A percentile compares a stretch with the other conserved stretches of the same genome.
phyloP scores from a whole-genome alignment of 2,797 vertebrate genomes.

The Anomalospiza imberbis region DNA sequence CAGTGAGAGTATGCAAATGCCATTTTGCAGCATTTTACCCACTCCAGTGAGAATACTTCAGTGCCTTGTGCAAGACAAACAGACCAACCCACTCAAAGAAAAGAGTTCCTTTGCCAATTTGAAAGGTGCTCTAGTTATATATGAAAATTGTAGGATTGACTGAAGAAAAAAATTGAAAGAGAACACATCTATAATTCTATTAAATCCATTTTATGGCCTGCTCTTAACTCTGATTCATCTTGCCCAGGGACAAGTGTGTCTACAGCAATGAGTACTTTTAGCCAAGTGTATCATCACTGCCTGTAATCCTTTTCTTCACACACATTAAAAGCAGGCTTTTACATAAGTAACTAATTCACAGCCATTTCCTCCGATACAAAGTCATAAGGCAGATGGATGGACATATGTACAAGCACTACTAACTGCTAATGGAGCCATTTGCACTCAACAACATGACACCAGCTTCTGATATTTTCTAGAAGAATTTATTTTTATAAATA shows the following conservation, averaged over 20 bases:
- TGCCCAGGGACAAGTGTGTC: neutral
- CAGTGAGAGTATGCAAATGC: neutral
- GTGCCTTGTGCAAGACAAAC: neutral
- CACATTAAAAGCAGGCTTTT: neutral
- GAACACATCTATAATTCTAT: neutral
- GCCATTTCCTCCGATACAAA: neutral
- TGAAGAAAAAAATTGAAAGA: neutral
- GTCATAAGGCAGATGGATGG: constrained; percentile 43
- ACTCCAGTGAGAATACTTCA: neutral
- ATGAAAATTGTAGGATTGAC: neutral
- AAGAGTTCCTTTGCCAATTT: neutral
- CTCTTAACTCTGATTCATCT: neutral
- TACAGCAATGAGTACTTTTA: neutral
- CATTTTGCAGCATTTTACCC: neutral
- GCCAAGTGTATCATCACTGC: neutral
- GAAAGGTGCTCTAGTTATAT: neutral
- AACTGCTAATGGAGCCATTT: constrained; percentile 35
- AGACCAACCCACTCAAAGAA: neutral
- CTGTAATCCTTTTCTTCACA: neutral
- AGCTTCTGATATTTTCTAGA: constrained; percentile 2
- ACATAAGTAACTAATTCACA: neutral
- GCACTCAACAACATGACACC: neutral
- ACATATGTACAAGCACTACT: neutral
- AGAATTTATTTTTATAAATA: constrained; percentile 44
- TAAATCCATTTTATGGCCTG: neutral